phyloP scores from a whole-genome alignment of 2,113 vertebrate genomes.

The Myotis brandtii region DNA sequence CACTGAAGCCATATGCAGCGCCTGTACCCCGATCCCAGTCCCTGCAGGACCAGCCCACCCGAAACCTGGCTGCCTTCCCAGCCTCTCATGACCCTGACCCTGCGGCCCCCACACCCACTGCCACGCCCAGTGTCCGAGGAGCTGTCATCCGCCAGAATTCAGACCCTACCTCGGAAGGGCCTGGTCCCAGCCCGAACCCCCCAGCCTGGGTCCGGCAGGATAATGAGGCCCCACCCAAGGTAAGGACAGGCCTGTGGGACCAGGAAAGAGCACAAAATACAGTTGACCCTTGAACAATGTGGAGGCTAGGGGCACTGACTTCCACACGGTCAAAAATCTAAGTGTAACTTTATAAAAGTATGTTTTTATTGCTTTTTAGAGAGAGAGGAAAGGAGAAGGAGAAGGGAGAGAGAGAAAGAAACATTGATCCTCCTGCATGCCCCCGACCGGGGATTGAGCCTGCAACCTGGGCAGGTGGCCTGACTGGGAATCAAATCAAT shows the following conservation, averaged over 20 bases:
- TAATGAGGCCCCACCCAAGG: conserved; percentile 92
- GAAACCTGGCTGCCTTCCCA: conserved; percentile 94
- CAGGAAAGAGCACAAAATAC: background rate
- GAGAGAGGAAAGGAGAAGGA: too few species aligned
- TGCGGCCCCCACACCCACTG: conserved; percentile 66
- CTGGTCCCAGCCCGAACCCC: conserved; percentile 86
- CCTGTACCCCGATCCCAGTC: conserved; percentile 96
- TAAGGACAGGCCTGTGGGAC: conserved; percentile 62
- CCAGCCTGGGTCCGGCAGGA: conserved; percentile 93
- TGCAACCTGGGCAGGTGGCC: too few species aligned
- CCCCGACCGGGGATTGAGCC: too few species aligned
- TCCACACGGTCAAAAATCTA: background rate
- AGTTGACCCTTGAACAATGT: background rate
- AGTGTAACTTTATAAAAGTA: too few species aligned
- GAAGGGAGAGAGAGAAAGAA: too few species aligned
- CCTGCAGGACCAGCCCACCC: conserved; percentile 95
- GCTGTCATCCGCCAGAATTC: conserved; percentile 94
- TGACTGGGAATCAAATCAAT: too few species aligned
- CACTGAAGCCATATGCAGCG: conserved; percentile 94
- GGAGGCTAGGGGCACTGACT: background rate
- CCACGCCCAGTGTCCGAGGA: conserved; percentile 89
- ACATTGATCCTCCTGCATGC: too few species aligned
- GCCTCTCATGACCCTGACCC: conserved; percentile 78
- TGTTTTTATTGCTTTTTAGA: too few species aligned
- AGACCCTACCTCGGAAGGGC: conserved; percentile 94